Evolutionary conservation across 1,140 invertebrate genomes (phyloP), one percentile per base, ranked within the genome.

Genomic region (Drosophila ercepeae): DNA sequence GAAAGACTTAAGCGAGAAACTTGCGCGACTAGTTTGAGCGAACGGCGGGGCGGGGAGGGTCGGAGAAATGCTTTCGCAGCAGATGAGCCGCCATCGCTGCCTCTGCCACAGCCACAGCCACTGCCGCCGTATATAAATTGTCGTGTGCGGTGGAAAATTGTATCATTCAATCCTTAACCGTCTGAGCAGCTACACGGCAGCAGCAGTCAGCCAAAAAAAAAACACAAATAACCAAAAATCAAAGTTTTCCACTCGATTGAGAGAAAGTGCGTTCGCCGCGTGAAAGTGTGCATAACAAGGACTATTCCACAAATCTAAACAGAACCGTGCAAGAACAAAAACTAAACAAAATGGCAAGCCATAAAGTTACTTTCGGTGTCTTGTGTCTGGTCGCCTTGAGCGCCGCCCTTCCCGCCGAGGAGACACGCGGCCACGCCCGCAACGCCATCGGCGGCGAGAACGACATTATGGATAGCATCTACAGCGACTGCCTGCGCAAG

Each of bases 401-500:
- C 71, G 75, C 92, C 71, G 93, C 95, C 19, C 92, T 95, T 53
- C 95, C 95, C 41, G 93, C 95, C 11, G 94, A 95, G 91, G 95
- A 96, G 76, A 92, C 92, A 27, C 78, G 89, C 44, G 91, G 91
- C 39, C 92, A 92, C 70, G 92, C 91, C 42, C 92, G 94, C 53
- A 94, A 94, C 81, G 91, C 93, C 60, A 92, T 94, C 60, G 93
- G 93, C 72, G 93, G 93, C 44, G 95, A 95, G 60, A 96, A 95
- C 77, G 95, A 97, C 70, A 93, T 96, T 19, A 93, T 95, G 92
- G 94, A 95, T 75, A 94, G 94, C 74, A 94, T 95, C 74, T 94
- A 96, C 89, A 93, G 92, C 67, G 96, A 97, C 72, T 97, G 96
- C 77, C 89, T 96, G 48, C 93, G 94, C 69, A 96, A 96, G 91